phyloP scores from a whole-genome alignment of 2,113 vertebrate genomes.

The rabbit (Oryctolagus cuniculus) region DNA sequence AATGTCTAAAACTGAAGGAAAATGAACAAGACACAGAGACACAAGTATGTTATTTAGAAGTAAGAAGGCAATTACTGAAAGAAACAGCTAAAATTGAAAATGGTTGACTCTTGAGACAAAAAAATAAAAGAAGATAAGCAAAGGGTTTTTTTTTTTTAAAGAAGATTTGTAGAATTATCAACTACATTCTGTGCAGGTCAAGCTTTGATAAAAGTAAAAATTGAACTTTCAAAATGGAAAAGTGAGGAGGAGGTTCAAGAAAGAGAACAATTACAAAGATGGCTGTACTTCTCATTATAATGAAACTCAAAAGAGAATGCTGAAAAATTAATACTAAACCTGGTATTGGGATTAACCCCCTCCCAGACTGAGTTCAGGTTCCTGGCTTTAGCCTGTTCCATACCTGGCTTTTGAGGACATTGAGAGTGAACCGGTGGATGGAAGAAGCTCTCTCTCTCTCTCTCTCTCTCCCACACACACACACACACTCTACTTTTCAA shows the following conservation, averaged over 20 bases:
- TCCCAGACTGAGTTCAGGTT: no score
- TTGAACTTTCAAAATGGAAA: not conserved
- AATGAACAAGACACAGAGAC: not conserved
- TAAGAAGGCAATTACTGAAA: not conserved
- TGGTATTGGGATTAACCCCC: not conserved
- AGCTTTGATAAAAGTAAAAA: constrained; percentile 28
- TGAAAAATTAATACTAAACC: not conserved
- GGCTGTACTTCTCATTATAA: not conserved
- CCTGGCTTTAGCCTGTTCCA: no score
- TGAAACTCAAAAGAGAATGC: constrained; percentile 28
- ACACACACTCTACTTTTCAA: no score
- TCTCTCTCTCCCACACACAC: no score
- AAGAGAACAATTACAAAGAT: not conserved
- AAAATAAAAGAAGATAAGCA: not conserved
- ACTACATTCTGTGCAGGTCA: constrained; percentile 1
- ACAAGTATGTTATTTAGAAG: not conserved
- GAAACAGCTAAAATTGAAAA: not conserved
- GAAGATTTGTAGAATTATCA: not conserved
- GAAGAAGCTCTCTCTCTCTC: no score
- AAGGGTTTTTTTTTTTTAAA: not conserved
- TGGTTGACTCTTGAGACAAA: not conserved
- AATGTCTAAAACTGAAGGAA: not conserved
- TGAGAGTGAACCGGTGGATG: no score
- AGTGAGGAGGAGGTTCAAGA: not conserved
- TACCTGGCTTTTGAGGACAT: no score